A percentile compares a stretch with the other conserved stretches of the same genome.
Conservation (phyloP, 2,113 vertebrate species). For the Atlantisia rogersi region DNA sequence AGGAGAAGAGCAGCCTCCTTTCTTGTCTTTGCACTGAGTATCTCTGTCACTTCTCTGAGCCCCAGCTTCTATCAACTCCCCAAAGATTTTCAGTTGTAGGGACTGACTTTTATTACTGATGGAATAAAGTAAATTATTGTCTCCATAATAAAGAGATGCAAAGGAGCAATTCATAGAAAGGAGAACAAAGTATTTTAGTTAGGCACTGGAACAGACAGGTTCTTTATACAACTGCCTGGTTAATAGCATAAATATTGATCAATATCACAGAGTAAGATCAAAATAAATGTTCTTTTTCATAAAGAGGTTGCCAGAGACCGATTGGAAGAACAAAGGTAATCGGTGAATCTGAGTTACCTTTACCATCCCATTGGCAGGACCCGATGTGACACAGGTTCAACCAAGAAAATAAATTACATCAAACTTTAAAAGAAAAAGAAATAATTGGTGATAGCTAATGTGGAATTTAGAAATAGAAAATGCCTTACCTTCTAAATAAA, state of each 20-base stretch:
- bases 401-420: not conserved
- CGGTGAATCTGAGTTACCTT: too few relatives aligned
- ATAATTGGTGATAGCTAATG: not conserved
- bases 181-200: not conserved
- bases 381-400: not conserved
- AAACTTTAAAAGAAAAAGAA: not conserved
- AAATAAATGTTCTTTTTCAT: not conserved
- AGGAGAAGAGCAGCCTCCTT: not conserved
- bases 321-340: too few relatives aligned
- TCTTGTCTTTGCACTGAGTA: not conserved
- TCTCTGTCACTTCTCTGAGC: not conserved
- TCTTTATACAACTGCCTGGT: not conserved
- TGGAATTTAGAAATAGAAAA: not conserved
- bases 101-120: not conserved
- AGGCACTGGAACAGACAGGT: not conserved
- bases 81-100: not conserved
- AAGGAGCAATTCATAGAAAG: not conserved
- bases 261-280: not conserved
- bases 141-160: not conserved
- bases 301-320: not conserved
- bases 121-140: not conserved
- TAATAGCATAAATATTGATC: slow-evolving; percentile 25
- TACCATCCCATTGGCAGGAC: too few relatives aligned
- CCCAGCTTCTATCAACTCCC: not conserved
- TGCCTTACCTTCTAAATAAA: not conserved